Evolutionary conservation across 1,140 invertebrate genomes (phyloP).

Genomic region (Drosophila tropicalis): DNA sequence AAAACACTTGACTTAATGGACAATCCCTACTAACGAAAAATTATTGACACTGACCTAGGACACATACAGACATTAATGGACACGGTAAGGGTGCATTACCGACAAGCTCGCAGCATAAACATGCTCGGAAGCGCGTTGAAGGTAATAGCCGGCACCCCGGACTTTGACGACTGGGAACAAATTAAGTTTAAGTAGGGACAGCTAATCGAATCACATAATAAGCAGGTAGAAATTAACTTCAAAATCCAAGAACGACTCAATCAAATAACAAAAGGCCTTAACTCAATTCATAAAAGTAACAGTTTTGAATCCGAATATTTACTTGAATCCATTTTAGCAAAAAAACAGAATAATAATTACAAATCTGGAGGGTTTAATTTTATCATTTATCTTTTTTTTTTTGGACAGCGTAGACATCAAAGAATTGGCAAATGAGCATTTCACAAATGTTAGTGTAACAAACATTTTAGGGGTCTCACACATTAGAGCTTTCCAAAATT

Average conservation of each 20-base stretch:
- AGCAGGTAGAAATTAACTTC: constrained; percentile 10
- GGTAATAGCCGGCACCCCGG: too few relatives aligned
- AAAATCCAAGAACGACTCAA: constrained; percentile 26
- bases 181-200: constrained; percentile 26
- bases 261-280: constrained; percentile 2
- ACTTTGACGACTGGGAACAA: constrained; percentile 31
- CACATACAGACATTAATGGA: constrained; percentile 17
- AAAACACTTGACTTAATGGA: constrained; percentile 8
- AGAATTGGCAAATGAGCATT: too few relatives aligned
- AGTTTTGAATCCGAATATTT: too few relatives aligned
- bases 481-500: constrained; percentile 20
- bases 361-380: too few relatives aligned
- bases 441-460: too few relatives aligned
- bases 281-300: constrained; percentile 20
- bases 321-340: too few relatives aligned
- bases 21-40: constrained; percentile 18
- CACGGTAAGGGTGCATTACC: neutral
- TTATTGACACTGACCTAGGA: neutral
- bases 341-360: too few relatives aligned
- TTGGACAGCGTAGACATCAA: too few relatives aligned
- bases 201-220: constrained; percentile 27
- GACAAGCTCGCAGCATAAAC: constrained; percentile 13
- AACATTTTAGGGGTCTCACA: too few relatives aligned
- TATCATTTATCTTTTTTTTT: too few relatives aligned
- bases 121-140: constrained; percentile 23